phyloP scores from a whole-genome alignment of 2,113 vertebrate genomes.

The Chloropsis cyanopogon region DNA sequence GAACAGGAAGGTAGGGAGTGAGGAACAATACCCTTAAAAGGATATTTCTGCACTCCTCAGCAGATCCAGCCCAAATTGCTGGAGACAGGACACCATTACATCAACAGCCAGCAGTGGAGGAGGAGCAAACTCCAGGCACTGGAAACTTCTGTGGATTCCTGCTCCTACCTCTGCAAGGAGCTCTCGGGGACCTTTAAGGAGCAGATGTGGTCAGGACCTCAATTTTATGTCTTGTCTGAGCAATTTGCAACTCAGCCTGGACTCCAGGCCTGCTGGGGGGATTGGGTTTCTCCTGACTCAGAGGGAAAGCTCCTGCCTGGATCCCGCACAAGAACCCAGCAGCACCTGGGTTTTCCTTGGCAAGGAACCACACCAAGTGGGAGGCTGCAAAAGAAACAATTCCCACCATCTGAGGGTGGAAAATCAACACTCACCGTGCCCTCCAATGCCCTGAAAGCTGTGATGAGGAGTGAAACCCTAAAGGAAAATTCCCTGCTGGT shows the following conservation, averaged over 20 bases:
- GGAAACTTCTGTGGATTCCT: neutral
- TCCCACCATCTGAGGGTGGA: neutral
- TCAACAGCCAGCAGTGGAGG: neutral
- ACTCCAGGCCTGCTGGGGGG: neutral
- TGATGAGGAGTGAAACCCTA: neutral
- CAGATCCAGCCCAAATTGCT: neutral
- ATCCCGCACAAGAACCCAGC: neutral
- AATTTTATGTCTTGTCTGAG: slow-evolving; percentile 7
- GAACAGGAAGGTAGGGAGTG: neutral
- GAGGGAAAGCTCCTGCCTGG: slow-evolving; percentile 24
- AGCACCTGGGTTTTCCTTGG: slow-evolving; percentile 64
- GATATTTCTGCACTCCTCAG: neutral
- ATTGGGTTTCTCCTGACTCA: slow-evolving; percentile 57
- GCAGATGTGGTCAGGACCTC: neutral
- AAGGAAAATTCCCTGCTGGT: neutral
- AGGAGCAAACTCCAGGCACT: neutral
- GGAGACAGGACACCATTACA: neutral
- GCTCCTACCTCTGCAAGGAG: neutral
- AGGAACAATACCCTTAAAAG: neutral
- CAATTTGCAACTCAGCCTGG: neutral
- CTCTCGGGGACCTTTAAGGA: neutral
- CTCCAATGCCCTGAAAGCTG: neutral
- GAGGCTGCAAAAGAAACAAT: slow-evolving; percentile 25
- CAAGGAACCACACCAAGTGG: neutral
- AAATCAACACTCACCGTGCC: neutral